Conservation (phyloP, 2,113 vertebrate species). For the Diadophis punctatus region DNA sequence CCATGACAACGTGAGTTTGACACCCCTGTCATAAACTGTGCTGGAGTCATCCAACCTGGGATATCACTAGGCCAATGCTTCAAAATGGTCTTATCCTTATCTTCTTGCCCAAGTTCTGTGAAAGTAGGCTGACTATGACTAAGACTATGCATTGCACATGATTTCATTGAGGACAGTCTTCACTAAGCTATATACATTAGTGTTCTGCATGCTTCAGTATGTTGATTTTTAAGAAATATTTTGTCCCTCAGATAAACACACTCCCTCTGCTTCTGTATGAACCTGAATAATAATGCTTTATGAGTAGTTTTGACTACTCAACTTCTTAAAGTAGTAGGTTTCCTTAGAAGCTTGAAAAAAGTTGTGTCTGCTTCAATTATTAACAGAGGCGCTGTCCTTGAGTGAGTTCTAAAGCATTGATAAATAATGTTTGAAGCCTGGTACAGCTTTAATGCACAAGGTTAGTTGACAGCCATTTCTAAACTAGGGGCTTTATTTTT, state of each 20-base stretch:
- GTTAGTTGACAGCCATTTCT: background rate
- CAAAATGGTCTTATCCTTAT: background rate
- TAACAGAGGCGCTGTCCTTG: background rate
- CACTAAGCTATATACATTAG: background rate
- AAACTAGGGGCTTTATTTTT: background rate
- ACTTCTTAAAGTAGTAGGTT: background rate
- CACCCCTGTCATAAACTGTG: background rate
- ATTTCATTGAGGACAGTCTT: background rate
- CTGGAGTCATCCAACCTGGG: background rate
- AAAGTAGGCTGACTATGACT: background rate
- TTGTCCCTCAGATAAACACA: background rate
- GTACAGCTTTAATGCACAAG: background rate
- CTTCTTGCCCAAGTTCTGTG: background rate
- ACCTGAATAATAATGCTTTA: background rate
- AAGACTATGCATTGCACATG: background rate
- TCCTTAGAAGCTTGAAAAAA: background rate
- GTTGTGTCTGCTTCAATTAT: background rate
- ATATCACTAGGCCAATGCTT: background rate
- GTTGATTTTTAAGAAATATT: background rate
- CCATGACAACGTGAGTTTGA: too few species aligned
- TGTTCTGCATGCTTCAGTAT: background rate
- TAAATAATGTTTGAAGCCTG: background rate
- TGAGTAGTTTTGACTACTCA: background rate
- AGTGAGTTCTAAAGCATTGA: background rate
- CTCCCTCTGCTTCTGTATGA: background rate